These are phyloP conservation scores for Kryptopterus vitreolus DNA, from an alignment of 2,797 vertebrate species.

Conservation along the genomic window DNA sequence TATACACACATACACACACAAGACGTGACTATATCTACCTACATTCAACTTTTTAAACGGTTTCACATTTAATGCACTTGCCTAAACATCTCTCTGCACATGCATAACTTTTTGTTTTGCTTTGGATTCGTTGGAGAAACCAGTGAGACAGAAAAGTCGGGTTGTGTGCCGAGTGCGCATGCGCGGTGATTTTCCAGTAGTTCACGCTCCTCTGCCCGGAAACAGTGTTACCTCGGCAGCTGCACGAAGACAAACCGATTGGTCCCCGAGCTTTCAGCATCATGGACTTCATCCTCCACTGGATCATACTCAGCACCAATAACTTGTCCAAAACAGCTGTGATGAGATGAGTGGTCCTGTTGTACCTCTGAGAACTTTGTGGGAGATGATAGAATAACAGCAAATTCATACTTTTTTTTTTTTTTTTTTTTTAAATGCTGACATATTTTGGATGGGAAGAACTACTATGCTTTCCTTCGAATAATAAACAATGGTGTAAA, in stretches of 20 bases:
- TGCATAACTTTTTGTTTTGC: not conserved
- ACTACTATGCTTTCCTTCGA: not conserved
- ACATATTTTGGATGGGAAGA: not conserved
- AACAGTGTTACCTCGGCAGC: slow-evolving; percentile 53
- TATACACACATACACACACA: not conserved
- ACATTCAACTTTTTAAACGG: no score
- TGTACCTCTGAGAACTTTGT: not conserved
- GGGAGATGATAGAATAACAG: not conserved
- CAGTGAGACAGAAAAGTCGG: not conserved
- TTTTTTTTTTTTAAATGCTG: not conserved
- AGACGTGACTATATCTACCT: no score
- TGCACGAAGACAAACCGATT: slow-evolving; percentile 51
- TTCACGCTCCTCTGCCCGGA: slow-evolving; percentile 59
- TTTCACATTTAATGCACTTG: not conserved
- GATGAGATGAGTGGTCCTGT: not conserved
- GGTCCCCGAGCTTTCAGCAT: slow-evolving; percentile 45
- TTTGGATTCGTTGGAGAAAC: not conserved
- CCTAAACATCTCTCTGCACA: not conserved
- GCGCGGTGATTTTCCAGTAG: slow-evolving; percentile 50
- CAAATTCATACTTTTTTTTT: no score
- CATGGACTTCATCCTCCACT: slow-evolving; percentile 19
- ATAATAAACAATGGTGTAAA: not conserved
- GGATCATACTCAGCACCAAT: not conserved
- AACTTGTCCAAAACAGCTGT: not conserved
- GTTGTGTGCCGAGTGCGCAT: slow-evolving; percentile 19